phyloP scores from a whole-genome alignment of 2,113 vertebrate genomes.

The Coptodon rendalli region DNA sequence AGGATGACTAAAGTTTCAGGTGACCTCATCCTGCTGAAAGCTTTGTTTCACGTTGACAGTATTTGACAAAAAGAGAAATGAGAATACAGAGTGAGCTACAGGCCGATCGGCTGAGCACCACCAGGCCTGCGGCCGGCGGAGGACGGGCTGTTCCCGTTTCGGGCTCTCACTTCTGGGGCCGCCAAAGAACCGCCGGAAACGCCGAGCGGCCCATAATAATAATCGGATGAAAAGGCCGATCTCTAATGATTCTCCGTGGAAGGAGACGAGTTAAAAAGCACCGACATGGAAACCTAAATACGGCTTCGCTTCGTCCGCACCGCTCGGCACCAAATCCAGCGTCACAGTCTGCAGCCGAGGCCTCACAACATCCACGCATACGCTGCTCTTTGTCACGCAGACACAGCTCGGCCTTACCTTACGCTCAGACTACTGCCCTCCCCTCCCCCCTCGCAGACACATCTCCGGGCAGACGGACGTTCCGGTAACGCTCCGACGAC shows the following conservation, averaged over 20 bases:
- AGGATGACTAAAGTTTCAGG: background rate
- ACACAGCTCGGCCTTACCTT: slow-evolving; percentile 54
- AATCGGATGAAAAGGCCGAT: background rate
- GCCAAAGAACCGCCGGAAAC: background rate
- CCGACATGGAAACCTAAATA: background rate
- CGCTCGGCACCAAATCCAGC: background rate
- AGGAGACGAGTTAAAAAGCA: background rate
- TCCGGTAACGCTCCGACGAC: background rate
- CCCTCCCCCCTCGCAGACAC: slow-evolving; percentile 52
- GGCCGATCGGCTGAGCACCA: background rate
- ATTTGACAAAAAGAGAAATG: background rate
- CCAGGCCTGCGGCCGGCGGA: background rate
- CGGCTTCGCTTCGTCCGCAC: background rate
- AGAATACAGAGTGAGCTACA: background rate
- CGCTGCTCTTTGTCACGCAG: slow-evolving; percentile 48
- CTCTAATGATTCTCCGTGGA: background rate
- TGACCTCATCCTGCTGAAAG: background rate
- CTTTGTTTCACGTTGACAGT: background rate
- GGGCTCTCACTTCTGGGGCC: background rate
- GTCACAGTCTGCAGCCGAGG: background rate
- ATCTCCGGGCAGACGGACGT: background rate
- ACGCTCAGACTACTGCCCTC: slow-evolving; percentile 24
- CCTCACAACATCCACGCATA: background rate
- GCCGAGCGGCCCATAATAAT: background rate
- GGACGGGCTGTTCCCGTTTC: background rate